Conservation (phyloP, 2,113 vertebrate species). For the Hiodon alosoides region DNA sequence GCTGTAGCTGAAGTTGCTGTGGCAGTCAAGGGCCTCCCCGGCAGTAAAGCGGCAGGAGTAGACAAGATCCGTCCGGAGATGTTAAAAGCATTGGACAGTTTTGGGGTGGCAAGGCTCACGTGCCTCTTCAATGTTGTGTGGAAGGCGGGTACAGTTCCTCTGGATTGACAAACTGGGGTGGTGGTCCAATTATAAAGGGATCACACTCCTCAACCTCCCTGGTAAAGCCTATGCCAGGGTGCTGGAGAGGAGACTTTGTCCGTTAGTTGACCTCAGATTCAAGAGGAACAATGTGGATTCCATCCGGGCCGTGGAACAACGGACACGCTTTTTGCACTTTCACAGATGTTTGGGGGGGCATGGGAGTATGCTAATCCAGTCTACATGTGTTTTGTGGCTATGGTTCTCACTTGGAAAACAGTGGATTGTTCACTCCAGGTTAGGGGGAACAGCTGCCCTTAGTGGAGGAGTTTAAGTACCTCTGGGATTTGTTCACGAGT, state of each 20-base stretch:
- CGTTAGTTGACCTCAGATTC: background rate
- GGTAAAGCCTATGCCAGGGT: background rate
- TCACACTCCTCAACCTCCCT: background rate
- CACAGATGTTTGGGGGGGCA: background rate
- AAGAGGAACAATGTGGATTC: conserved; percentile 4
- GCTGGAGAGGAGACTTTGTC: background rate
- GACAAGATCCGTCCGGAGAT: background rate
- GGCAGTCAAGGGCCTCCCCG: background rate
- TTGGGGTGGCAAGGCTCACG: background rate
- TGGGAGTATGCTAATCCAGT: too few species aligned
- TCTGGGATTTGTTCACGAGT: background rate
- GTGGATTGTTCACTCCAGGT: background rate
- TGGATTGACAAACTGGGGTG: background rate
- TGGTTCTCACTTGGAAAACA: background rate
- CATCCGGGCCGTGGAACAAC: background rate
- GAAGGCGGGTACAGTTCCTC: background rate
- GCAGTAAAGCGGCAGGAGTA: background rate
- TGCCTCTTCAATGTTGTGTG: background rate
- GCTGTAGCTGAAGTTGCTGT: background rate
- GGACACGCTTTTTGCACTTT: background rate
- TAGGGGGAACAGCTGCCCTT: background rate
- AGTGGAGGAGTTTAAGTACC: background rate
- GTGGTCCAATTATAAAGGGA: background rate
- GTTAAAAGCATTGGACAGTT: background rate
- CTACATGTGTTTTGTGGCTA: conserved; percentile 1